phyloP scores from a whole-genome alignment of 2,888 invertebrate genomes.

The Sabellastarte sp. region DNA sequence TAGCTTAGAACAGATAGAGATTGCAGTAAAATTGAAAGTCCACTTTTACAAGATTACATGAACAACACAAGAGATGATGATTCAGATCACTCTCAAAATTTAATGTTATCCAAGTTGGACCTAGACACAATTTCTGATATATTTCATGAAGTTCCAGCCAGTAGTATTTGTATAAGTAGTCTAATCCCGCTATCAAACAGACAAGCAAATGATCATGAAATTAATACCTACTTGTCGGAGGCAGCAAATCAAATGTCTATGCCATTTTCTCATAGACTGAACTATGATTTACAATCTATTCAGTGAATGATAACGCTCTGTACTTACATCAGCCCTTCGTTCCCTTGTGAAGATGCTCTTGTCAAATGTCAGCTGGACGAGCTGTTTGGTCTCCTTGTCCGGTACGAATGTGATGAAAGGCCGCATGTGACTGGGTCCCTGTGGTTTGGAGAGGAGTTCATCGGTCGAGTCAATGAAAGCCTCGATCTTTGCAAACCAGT shows the following conservation, averaged over 20 bases:
- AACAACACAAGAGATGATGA: no score
- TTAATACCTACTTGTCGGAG: no score
- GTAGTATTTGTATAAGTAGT: no score
- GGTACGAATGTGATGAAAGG: slow-evolving; percentile 45
- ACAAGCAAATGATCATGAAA: background rate
- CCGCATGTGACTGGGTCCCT: slow-evolving; percentile 24
- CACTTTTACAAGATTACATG: no score
- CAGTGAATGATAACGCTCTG: no score
- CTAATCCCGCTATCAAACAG: background rate
- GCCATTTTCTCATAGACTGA: background rate
- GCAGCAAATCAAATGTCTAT: background rate
- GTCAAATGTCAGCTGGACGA: slow-evolving; percentile 47
- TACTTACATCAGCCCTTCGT: slow-evolving; percentile 38
- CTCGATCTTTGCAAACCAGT: slow-evolving; percentile 47
- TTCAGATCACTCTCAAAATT: no score
- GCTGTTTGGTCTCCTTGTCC: slow-evolving; percentile 38
- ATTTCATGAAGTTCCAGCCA: no score
- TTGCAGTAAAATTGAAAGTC: no score
- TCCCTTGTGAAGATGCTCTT: slow-evolving; percentile 42
- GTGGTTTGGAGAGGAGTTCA: background rate
- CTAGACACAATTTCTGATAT: no score
- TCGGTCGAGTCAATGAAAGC: slow-evolving; percentile 27
- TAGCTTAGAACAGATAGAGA: no score
- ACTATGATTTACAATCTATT: background rate
- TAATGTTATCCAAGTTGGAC: no score